Percentiles rank a stretch among this genome's conserved stretches.
phyloP scores from a whole-genome alignment of 1,140 invertebrate species.

The Microplitis demolitor region DNA sequence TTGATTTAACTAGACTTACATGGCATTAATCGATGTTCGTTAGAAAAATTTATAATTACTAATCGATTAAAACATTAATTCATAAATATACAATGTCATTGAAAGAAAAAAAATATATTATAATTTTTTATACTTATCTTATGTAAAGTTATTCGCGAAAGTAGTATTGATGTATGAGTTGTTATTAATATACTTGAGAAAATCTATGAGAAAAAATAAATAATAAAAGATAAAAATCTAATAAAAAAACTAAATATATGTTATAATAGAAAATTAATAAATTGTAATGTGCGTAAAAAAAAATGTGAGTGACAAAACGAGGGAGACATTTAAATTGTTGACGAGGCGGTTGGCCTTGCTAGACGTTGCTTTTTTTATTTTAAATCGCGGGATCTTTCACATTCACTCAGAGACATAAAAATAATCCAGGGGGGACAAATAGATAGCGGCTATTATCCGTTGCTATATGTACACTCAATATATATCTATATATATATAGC shows the following conservation, averaged over 20 bases:
- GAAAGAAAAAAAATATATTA: not conserved
- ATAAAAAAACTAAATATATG: too few relatives aligned
- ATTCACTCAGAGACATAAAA: not conserved
- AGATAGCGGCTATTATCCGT: not conserved
- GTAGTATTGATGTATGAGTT: too few relatives aligned
- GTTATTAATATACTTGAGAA: too few relatives aligned
- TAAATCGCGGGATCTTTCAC: conserved; percentile 13
- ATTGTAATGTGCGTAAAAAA: not conserved
- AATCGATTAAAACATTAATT: not conserved
- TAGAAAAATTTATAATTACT: not conserved
- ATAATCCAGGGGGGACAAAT: not conserved
- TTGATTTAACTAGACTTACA: too few relatives aligned
- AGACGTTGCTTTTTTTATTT: conserved; percentile 7
- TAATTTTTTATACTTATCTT: not conserved
- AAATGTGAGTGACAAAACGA: conserved; percentile 1
- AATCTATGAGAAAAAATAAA: too few relatives aligned
- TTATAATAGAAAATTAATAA: not conserved
- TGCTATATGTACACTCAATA: not conserved
- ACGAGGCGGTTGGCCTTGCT: conserved; percentile 8
- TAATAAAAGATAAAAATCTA: too few relatives aligned
- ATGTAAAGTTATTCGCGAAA: too few relatives aligned
- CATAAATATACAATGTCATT: not conserved
- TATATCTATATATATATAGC: not conserved
- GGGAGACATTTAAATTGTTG: conserved; percentile 19
- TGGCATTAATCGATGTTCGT: not conserved